Base-by-base conservation (phyloP, 2,113 vertebrate species). In the Panurus biarmicus region DNA sequence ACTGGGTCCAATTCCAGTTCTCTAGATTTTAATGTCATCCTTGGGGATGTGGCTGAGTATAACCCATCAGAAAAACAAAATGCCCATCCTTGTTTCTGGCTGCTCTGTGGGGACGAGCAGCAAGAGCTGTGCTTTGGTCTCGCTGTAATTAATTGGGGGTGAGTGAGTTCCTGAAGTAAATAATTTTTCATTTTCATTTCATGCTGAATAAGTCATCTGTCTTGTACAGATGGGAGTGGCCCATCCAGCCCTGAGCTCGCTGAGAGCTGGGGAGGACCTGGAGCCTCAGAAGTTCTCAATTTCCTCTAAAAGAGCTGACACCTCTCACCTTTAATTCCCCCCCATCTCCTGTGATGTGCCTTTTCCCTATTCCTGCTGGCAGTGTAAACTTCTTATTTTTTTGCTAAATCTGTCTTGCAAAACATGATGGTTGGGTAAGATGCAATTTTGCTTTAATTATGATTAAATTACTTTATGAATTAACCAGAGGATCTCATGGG, bases 401-500 rank as follows among this genome's bases (percentile, higher is more conserved):
- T 58, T 73, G 25, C 71, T 89, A 79, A 77, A 71, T 93, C 83
- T 40, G 28, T 92, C 72, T 90, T 93, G 64, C 93, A 94, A 95
- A 94, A 91, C 67, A 54, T 45, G 88, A 78, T 92, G 89, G 61
- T 81, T 90, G 81, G 93, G 57, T 50, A 85, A 78, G 93, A 71
- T 6, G 51, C 84, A 85, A 61, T 96, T 96, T 93, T 94, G 88
- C 87, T 95, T 97, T 97, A 95, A 97, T 97, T 95, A 96, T 93
- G 94, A 95, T 95, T 95, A 90, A 92, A 94, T 93, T 96, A 90
- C 90, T 97, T 56, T 57, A 94, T 91, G 90, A 93, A 89, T 96
- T 94, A 94, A 77, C 40, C 29, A 14, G 91, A 89, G 84, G 70
- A 88, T 97, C 94, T 97, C 95, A 83, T 79, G 94, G 84, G 95